A percentile compares a stretch with the other conserved stretches of the same genome.
phyloP scores from a whole-genome alignment of 2,888 invertebrate species.

The Pammene fasciana region DNA sequence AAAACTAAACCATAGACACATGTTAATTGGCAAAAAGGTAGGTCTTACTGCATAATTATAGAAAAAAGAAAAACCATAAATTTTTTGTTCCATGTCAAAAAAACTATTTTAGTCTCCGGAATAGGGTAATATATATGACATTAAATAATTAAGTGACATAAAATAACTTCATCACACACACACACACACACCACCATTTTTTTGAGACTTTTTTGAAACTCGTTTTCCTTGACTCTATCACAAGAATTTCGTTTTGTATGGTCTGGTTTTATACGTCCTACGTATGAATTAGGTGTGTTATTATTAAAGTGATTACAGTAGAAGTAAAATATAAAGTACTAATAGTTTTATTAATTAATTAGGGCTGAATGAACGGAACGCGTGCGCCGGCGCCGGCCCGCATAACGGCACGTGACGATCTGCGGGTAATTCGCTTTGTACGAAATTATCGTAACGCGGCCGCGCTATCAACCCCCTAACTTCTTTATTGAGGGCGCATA shows the following conservation, averaged over 20 bases:
- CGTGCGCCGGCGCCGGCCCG: slow-evolving; percentile 53
- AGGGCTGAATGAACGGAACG: slow-evolving; percentile 24
- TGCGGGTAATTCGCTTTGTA: slow-evolving; percentile 48
- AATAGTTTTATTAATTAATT: slow-evolving; percentile 48
- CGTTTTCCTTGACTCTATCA: background rate
- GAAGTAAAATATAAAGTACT: background rate
- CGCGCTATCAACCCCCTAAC: slow-evolving; percentile 65
- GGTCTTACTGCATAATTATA: no score
- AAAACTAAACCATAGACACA: no score
- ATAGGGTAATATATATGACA: no score
- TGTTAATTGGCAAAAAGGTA: no score
- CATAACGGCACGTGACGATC: slow-evolving; percentile 62
- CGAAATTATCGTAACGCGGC: slow-evolving; percentile 35
- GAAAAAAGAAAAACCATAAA: no score
- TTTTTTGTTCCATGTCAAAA: no score
- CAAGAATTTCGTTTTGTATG: background rate
- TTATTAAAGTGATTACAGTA: background rate
- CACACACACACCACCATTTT: no score
- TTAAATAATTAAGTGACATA: no score
- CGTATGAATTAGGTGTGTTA: background rate
- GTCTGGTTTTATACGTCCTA: background rate
- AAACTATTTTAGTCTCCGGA: no score
- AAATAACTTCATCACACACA: no score
- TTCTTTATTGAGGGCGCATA: slow-evolving; percentile 57
- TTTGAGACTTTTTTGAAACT: no score